Percentiles rank a stretch among this genome's conserved stretches.
Evolutionary conservation across 2,113 vertebrate species (phyloP).

Genomic region (Ovibos moschatus): DNA sequence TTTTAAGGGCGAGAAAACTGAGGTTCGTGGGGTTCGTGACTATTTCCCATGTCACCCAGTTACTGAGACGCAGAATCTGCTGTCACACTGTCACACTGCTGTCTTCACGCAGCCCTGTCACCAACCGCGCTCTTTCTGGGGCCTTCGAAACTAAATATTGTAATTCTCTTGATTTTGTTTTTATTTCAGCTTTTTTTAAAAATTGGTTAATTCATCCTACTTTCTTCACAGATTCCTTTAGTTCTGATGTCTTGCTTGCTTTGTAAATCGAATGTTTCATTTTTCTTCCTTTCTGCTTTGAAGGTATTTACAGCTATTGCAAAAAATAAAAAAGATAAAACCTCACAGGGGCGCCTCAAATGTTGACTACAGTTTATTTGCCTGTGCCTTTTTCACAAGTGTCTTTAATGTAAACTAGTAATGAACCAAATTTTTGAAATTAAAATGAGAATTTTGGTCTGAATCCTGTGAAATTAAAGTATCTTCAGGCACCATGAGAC

Average conservation of each 20-base stretch:
- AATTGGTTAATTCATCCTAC: background rate
- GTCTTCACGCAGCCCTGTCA: accelerated
- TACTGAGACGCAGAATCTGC: background rate
- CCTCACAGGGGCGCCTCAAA: background rate
- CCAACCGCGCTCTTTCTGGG: background rate
- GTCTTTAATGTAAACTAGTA: background rate
- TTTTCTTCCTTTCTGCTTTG: background rate
- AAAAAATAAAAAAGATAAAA: background rate
- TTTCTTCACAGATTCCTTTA: background rate
- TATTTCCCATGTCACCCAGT: accelerated
- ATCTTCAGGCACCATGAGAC: accelerated
- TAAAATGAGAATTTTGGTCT: accelerated
- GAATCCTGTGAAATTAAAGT: background rate
- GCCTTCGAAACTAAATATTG: background rate
- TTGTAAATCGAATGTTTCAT: background rate
- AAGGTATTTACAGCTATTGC: background rate
- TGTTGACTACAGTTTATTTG: background rate
- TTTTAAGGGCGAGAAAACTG: background rate
- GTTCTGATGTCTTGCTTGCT: background rate
- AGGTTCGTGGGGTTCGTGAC: background rate
- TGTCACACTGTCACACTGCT: background rate
- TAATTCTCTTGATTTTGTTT: background rate
- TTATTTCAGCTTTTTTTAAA: background rate
- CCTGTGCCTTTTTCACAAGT: accelerated
- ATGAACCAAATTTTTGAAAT: background rate